Base-by-base conservation (phyloP, 2,113 vertebrate species). In the Mystacornis crossleyi region DNA sequence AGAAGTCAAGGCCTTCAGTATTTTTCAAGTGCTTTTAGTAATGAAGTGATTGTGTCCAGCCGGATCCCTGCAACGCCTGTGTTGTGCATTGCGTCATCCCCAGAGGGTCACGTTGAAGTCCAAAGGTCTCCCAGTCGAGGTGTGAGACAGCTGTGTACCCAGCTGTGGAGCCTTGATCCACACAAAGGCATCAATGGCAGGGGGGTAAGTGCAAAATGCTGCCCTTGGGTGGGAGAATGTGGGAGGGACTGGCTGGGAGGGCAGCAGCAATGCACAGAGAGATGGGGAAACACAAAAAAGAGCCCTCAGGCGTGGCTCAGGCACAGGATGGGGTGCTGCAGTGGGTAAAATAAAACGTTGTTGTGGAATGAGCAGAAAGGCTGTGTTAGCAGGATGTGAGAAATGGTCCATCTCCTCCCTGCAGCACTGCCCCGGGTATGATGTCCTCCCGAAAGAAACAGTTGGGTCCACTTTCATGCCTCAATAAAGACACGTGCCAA, bases 241-340 rank as follows among this genome's bases (percentile, higher is more conserved):
- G 10, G 26, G 2, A 42, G 53, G 26, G 5, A 12, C 24, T 18
- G 28, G 28, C 60, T 73, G 61, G 8, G 48, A 54, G 31, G 29
- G 54, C 36, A 66, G 57, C 42, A 53, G 34, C 57, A 47, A 19
- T 8, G 34, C 3, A 0, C 2, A 1, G n/a, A 58, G 34, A 16
- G 16, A 33, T 67, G 43, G 19, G 15, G 34, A 51, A 20, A 17
- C n/a, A n/a, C 7, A 12, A 70, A 29, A 6, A 48, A 51, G 11
- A 47, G 24, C 14, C 28, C 14, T 70, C 0, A 0, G 29, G 31
- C 6, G 5, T 3, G 2, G 40, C 61, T 71, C 3, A 3, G n/a
- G 20, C 48, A 36, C 16, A 31, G 2, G 1, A 18, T 16, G 11
- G 1, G 1, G 8, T 12, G 36, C 33, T 94, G 65, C 16, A 66